Percentiles rank a stretch among this genome's conserved stretches.
These are phyloP conservation scores for Caerostris darwini DNA, from an alignment of 1,140 invertebrate species.

Conservation along the genomic window DNA sequence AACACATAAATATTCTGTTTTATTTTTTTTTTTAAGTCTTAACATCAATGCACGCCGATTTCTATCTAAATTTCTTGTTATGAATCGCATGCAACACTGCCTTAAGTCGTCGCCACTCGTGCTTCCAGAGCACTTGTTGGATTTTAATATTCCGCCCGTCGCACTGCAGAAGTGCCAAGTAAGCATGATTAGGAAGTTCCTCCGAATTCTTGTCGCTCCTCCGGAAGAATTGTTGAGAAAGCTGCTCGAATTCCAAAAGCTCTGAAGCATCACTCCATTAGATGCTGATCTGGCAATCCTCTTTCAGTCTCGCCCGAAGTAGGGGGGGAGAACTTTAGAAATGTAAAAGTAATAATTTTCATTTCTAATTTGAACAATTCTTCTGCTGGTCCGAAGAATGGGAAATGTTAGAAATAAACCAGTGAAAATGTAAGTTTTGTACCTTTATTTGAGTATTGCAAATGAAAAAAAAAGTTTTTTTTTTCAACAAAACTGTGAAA, in stretches of 20 bases:
- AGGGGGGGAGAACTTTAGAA: background rate
- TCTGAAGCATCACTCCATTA: background rate
- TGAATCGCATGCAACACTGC: too few relatives aligned
- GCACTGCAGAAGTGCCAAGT: background rate
- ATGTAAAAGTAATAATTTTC: constrained; percentile 1
- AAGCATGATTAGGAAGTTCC: background rate
- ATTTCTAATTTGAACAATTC: background rate
- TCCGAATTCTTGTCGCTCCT: background rate
- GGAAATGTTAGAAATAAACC: background rate
- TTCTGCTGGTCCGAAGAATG: background rate
- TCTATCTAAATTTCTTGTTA: too few relatives aligned
- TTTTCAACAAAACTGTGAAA: too few relatives aligned
- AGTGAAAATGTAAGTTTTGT: too few relatives aligned
- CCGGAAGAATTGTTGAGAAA: background rate
- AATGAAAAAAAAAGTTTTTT: too few relatives aligned
- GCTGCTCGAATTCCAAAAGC: too few relatives aligned
- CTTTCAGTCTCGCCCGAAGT: background rate
- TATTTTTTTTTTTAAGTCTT: too few relatives aligned
- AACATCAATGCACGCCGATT: too few relatives aligned
- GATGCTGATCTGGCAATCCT: background rate
- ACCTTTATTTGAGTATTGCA: too few relatives aligned
- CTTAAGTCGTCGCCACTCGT: too few relatives aligned
- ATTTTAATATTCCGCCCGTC: background rate
- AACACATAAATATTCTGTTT: too few relatives aligned
- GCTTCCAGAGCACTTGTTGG: background rate